Evolutionary conservation across 1,140 invertebrate species (phyloP).

Genomic region (Pollicipes pollicipes): DNA sequence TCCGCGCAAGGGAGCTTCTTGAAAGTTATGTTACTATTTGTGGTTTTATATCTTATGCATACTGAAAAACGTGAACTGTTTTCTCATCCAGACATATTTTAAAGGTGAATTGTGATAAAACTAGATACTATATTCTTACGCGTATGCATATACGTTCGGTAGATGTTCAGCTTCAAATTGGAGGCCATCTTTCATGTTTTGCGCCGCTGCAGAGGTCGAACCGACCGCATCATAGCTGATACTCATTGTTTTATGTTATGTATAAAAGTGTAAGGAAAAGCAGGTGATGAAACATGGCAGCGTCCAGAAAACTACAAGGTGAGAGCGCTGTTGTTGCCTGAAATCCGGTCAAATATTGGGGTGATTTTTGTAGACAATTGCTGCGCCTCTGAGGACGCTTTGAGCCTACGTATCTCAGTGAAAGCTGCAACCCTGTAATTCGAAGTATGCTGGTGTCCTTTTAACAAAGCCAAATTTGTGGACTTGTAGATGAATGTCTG

Average conservation of each 20-base stretch:
- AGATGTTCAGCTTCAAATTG: background rate
- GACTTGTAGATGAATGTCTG: too few species aligned
- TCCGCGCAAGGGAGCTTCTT: background rate
- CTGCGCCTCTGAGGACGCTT: conserved; percentile 3
- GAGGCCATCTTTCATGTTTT: background rate
- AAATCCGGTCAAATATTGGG: background rate
- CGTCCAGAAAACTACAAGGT: conserved; percentile 6
- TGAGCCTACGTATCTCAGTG: conserved; percentile 8
- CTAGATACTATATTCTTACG: background rate
- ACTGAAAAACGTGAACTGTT: too few species aligned
- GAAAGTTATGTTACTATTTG: too few species aligned
- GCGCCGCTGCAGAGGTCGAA: background rate
- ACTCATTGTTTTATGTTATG: background rate
- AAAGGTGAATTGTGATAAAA: background rate
- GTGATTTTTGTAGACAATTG: conserved; percentile 6
- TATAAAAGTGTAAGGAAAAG: background rate
- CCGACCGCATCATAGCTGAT: background rate
- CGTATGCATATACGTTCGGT: background rate
- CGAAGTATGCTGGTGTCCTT: too few species aligned
- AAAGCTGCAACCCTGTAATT: too few species aligned
- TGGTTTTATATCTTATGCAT: too few species aligned
- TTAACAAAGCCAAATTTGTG: too few species aligned
- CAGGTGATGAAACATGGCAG: conserved; percentile 8
- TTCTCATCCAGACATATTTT: too few species aligned
- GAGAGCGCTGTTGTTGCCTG: background rate